Percentiles rank a stretch among this genome's conserved stretches.
Evolutionary conservation across 2,113 vertebrate species (phyloP).

Genomic region (Bungarus multicinctus): DNA sequence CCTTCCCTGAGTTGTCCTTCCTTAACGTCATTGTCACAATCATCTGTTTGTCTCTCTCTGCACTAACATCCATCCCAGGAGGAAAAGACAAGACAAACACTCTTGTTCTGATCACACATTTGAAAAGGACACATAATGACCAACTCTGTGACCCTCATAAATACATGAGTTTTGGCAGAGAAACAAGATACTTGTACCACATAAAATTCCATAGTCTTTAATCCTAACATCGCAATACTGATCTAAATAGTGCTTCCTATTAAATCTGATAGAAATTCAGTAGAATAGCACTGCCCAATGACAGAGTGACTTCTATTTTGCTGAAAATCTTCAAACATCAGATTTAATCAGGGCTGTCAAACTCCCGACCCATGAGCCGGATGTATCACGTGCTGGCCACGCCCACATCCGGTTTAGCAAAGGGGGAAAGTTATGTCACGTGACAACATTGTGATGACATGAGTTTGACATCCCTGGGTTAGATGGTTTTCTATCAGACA

Average conservation of each 20-base stretch:
- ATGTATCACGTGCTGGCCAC: too few species aligned
- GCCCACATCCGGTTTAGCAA: too few species aligned
- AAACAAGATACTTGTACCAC: background rate
- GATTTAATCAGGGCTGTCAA: too few species aligned
- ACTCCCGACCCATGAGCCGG: too few species aligned
- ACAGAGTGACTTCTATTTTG: background rate
- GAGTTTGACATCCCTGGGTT: background rate
- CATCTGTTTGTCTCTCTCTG: background rate
- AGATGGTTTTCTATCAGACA: background rate
- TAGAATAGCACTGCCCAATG: background rate
- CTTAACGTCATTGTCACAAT: background rate
- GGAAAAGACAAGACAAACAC: background rate
- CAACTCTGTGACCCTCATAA: background rate
- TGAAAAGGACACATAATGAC: background rate
- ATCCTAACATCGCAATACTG: too few species aligned
- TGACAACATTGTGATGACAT: too few species aligned
- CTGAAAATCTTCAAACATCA: background rate
- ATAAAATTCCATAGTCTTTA: background rate
- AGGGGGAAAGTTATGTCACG: too few species aligned
- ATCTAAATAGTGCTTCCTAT: background rate
- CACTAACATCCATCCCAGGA: background rate
- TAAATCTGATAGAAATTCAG: background rate
- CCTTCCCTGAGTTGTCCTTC: background rate
- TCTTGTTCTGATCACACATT: background rate
- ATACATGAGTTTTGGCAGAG: background rate